Percentiles rank a stretch among this genome's conserved stretches.
phyloP scores from a whole-genome alignment of 2,797 vertebrate species.

The Halcyon badia region DNA sequence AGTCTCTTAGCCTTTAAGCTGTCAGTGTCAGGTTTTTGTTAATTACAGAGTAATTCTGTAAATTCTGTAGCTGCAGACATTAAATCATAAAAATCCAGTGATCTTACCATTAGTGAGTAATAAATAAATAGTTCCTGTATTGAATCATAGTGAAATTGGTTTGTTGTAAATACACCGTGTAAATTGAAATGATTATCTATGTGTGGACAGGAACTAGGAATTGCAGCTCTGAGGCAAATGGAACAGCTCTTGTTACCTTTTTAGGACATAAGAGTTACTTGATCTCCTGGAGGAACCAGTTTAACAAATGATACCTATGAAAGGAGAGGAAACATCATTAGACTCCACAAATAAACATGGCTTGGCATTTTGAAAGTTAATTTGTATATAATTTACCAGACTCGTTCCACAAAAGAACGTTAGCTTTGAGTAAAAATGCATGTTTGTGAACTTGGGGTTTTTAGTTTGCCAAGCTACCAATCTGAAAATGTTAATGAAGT shows the following conservation, averaged over 20 bases:
- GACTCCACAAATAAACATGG: slow-evolving; percentile 13
- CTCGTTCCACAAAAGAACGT: not conserved
- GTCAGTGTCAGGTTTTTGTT: not conserved
- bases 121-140: not conserved
- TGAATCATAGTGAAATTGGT: not conserved
- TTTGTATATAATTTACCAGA: not conserved
- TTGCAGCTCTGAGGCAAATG: not conserved
- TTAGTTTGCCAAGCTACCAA: not conserved
- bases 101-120: not conserved
- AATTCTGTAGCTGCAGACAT: not conserved
- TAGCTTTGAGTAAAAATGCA: not conserved
- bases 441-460: not conserved
- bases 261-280: slow-evolving; percentile 57
- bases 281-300: slow-evolving; percentile 60
- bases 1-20: not conserved
- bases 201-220: slow-evolving; percentile 42
- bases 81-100: slow-evolving; percentile 10
- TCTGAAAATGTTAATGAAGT: not conserved
- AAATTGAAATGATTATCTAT: not conserved
- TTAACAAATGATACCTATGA: slow-evolving; percentile 58
- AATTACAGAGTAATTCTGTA: not conserved
- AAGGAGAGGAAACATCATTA: slow-evolving; percentile 41
- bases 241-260: slow-evolving; percentile 55
- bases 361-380: slow-evolving; percentile 27
- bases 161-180: not conserved